Conservation (phyloP, 2,888 invertebrate genomes). For the Plebejus melissa region DNA sequence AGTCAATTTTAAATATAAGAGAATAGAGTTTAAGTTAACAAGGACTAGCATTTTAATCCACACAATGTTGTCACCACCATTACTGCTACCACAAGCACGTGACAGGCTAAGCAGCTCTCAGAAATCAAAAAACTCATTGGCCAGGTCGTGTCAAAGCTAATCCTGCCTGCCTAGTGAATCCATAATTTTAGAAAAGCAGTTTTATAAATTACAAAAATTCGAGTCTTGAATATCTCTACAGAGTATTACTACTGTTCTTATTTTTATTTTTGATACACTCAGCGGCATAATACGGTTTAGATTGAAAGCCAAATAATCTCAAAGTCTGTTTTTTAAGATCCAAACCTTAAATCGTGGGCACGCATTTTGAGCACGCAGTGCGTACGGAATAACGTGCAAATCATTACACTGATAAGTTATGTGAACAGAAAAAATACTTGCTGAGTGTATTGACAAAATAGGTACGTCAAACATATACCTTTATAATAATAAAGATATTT, state of each 20-base stretch:
- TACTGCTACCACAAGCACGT: background rate
- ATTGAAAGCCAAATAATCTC: slow-evolving; percentile 15
- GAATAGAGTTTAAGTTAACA: no score
- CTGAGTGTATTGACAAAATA: slow-evolving; percentile 20
- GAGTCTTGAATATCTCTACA: slow-evolving; percentile 43
- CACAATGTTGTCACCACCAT: background rate
- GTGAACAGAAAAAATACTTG: background rate
- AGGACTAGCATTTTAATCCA: no score
- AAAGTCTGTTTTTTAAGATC: background rate
- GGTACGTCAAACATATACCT: background rate
- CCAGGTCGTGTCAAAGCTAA: slow-evolving; percentile 5
- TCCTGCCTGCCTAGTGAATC: background rate
- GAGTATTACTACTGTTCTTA: slow-evolving; percentile 53
- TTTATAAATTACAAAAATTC: slow-evolving; percentile 39
- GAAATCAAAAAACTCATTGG: background rate
- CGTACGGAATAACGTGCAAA: background rate
- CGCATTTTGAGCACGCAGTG: background rate
- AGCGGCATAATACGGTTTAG: background rate
- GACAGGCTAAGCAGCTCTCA: background rate
- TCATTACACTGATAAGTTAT: background rate
- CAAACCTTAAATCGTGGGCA: background rate
- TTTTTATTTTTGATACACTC: slow-evolving; percentile 34
- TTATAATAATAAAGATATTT: background rate
- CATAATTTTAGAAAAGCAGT: slow-evolving; percentile 24
- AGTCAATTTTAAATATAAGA: no score